A percentile compares a stretch with the other conserved stretches of the same genome.
Evolutionary conservation across 1,140 invertebrate genomes (phyloP).

Genomic region (Drosophila sp.): DNA sequence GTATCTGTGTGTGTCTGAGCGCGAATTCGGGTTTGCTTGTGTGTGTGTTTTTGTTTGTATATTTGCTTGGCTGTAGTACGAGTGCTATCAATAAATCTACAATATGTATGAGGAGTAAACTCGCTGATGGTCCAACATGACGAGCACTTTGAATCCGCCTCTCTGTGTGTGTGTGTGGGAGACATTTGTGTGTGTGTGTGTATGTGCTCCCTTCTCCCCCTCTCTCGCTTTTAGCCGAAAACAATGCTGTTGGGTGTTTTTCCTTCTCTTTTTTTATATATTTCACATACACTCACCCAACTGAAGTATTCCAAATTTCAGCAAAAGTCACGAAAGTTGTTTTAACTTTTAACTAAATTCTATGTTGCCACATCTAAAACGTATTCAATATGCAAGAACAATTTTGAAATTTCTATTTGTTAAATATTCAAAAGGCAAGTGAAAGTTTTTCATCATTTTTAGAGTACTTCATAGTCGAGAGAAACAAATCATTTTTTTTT

Average conservation of each 20-base stretch:
- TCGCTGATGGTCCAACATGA: constrained; percentile 43
- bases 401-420: background rate
- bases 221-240: constrained; percentile 23
- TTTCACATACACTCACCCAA: constrained; percentile 20
- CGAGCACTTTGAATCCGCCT: background rate
- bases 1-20: constrained; percentile 7
- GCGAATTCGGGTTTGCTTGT: background rate
- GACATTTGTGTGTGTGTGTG: background rate
- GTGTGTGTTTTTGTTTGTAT: constrained; percentile 24
- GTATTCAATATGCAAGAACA: background rate
- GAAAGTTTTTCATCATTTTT: background rate
- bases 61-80: constrained; percentile 35
- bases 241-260: constrained; percentile 34
- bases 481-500: background rate
- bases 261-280: constrained; percentile 26
- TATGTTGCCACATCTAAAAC: background rate
- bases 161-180: constrained; percentile 27
- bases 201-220: background rate
- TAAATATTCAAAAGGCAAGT: background rate
- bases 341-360: constrained; percentile 1
- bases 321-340: background rate
- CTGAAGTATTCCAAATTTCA: background rate
- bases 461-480: constrained; percentile 22
- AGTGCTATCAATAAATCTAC: constrained; percentile 66
- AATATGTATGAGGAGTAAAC: constrained; percentile 58